Base-by-base conservation (phyloP, 2,113 vertebrate species). In the Gorsachius goisagi region DNA sequence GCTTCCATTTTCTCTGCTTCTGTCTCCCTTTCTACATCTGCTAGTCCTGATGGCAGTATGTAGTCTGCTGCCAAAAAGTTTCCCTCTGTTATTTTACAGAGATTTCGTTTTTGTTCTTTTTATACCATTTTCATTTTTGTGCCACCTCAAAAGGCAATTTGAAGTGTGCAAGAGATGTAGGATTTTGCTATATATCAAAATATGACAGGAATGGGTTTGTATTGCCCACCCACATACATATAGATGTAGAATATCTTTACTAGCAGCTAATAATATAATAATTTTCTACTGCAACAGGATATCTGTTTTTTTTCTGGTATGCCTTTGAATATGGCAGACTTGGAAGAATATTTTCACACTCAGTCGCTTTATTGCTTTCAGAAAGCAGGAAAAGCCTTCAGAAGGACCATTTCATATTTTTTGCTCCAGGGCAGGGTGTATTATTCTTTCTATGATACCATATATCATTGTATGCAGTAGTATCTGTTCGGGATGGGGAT, bases 1-100 rank as follows among this genome's bases (percentile, higher is more conserved):
- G 35, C 45, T 94, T 90, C 30, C 9, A n/a, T 93, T 92, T 96
- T 85, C 41, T 80, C 63, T 88, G 52, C 26, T 94, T 93, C 76
- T 82, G 12, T 88, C 59, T 90, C 32, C 26, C 23, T 91, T 95
- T 80, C 56, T 87, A 49, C 82, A 93, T 92, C 89, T 97, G 89
- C 73, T 81, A 24, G 39, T 75, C 83, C 79, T 85, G 88, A 75
- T 82, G 83, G 62, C 85, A 90, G 32, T 16, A 5, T 60, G 24
- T 49, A 84, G 13, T 45, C 93, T 63, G 12, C 80, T 94, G 85
- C 88, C 94, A 90, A 63, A 82, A 85, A 28, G 23, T 67, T 85
- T 88, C 37, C 23, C 78, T 86, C 85, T 44, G 18, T 41, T 66
- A 33, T 50, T 72, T 93, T 74, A n/a, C 30, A 59, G 55, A 87